A percentile compares a stretch with the other conserved stretches of the same genome.
Evolutionary conservation across 2,113 vertebrate genomes (phyloP).

Genomic region (Hassar affinis): DNA sequence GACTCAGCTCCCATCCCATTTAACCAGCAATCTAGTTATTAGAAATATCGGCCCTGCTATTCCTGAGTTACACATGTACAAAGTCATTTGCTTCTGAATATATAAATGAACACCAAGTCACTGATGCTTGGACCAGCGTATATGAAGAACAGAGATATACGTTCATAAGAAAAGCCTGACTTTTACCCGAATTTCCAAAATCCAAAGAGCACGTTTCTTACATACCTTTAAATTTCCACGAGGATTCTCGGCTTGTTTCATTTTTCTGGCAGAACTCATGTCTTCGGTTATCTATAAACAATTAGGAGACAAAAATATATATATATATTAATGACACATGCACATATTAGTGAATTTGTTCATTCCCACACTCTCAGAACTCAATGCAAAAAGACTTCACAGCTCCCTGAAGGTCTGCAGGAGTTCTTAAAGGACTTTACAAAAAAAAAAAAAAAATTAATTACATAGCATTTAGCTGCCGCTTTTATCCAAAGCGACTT

Average conservation of each 20-base stretch:
- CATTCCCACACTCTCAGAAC: background rate
- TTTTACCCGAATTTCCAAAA: too few relatives aligned
- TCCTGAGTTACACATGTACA: too few relatives aligned
- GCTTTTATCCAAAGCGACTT: too few relatives aligned
- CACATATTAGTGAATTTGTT: background rate
- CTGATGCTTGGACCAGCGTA: background rate
- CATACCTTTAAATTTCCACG: slow-evolving; percentile 47
- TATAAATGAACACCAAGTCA: background rate
- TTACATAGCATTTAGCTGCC: too few relatives aligned
- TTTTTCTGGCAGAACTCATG: slow-evolving; percentile 46
- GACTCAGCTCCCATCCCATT: too few relatives aligned
- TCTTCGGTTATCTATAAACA: background rate
- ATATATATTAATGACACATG: too few relatives aligned
- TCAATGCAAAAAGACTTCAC: background rate
- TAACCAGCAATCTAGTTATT: too few relatives aligned
- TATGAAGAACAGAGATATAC: too few relatives aligned
- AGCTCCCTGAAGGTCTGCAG: background rate
- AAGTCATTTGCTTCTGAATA: too few relatives aligned
- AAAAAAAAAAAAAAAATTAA: too few relatives aligned
- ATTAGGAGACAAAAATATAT: background rate
- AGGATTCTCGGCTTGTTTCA: slow-evolving; percentile 37
- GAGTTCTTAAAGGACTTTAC: background rate
- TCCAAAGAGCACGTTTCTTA: background rate
- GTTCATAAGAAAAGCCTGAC: too few relatives aligned
- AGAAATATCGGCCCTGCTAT: too few relatives aligned